Evolutionary conservation across 2,888 invertebrate genomes (phyloP).

Genomic region (Erpobdella octoculata): DNA sequence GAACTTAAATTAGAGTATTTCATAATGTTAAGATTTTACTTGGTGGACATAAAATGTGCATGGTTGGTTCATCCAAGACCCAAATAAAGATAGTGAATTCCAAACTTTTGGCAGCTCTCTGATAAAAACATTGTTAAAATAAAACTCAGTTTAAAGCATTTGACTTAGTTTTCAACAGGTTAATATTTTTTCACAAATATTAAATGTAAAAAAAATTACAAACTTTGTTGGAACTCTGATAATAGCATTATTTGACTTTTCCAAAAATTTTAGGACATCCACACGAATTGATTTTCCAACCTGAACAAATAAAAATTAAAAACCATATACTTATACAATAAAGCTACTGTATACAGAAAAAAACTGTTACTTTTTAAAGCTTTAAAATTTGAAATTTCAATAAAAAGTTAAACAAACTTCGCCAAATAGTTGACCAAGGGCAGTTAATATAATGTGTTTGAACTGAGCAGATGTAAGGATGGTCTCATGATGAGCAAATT

Average conservation of each 20-base stretch:
- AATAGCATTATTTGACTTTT: background rate
- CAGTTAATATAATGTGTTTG: background rate
- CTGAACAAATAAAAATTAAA: background rate
- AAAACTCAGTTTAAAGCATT: background rate
- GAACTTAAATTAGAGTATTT: background rate
- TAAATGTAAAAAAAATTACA: background rate
- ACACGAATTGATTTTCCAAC: background rate
- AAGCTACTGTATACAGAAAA: background rate
- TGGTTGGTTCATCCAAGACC: background rate
- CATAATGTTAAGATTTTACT: background rate
- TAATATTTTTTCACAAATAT: background rate
- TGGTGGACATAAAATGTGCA: background rate
- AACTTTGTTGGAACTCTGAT: background rate
- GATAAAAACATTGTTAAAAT: background rate
- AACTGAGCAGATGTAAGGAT: background rate
- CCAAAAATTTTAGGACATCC: background rate
- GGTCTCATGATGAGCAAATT: no score
- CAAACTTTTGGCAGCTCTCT: background rate
- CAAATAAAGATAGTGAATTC: background rate
- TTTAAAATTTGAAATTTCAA: background rate
- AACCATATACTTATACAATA: background rate
- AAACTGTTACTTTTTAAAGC: background rate
- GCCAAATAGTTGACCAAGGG: background rate
- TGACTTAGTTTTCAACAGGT: background rate
- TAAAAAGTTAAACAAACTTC: background rate